Base-by-base conservation (phyloP, 2,113 vertebrate genomes). In the Elaphurus davidianus region DNA sequence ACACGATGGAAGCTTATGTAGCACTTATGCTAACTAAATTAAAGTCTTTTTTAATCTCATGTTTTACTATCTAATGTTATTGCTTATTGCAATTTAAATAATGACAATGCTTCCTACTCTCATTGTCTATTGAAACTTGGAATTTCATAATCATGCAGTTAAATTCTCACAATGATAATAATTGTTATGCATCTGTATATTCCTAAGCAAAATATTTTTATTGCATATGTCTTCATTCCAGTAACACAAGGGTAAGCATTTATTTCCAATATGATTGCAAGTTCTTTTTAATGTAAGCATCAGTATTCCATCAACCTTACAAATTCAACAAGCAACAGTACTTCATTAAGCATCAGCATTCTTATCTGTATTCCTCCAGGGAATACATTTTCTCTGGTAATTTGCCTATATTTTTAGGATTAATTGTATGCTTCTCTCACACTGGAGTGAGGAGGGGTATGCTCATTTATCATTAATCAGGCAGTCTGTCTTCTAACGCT, bases 331-430 rank as follows among this genome's bases (percentile, higher is more conserved):
- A 90, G 95, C 47, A 95, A 40, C 21, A 40, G 84, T 79, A 79
- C 91, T 92, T 95, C 64, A 17, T 90, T 40, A 14, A 81, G 74
- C 89, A 92, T 96, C 79, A 90, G 86, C 64, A 71, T 94, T 90
- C 91, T 96, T 96, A 95, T 91, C 89, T 97, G 74, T 60, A 1
- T 79, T 90, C 81, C 95, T 97, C 90, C 92, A 93, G 95, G 96
- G 96, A 93, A 67, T 57, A 79, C 54, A 88, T 97, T 98, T 97
- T 94, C 87, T 91, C 84, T 82, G 91, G 50, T 91, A 96, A 97
- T 96, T 96, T 81, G 90, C 82, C 74, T 92, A 16, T 97, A 93
- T 96, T 98, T 98, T 97, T 96, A 98, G 87, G 84, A 98, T 97
- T 92, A 92, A 98, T 97, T 94, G 52, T 95, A 59, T 59, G 87